Evolutionary conservation across 2,888 invertebrate species (phyloP).

Genomic region (Bursaphelenchus okinawaensis): DNA sequence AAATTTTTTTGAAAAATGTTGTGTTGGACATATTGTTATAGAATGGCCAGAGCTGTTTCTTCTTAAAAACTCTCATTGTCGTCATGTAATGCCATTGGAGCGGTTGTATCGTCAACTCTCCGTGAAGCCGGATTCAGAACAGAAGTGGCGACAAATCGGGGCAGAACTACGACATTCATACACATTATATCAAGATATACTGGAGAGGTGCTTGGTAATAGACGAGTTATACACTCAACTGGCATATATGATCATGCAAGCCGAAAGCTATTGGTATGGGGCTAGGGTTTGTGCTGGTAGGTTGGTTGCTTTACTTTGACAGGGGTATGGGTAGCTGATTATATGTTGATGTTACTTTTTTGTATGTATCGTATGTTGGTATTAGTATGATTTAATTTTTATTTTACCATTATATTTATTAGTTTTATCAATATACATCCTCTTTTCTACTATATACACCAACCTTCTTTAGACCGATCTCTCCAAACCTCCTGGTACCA

Average conservation of each 20-base stretch:
- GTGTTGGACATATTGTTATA: no score
- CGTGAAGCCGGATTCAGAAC: neutral
- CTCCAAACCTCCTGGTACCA: slow-evolving; percentile 23
- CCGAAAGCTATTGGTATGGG: slow-evolving; percentile 34
- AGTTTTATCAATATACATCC: no score
- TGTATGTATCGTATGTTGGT: neutral
- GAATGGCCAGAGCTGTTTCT: slow-evolving; percentile 37
- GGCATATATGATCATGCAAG: slow-evolving; percentile 30
- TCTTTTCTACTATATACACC: no score
- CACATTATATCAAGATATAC: slow-evolving; percentile 14
- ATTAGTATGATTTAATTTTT: neutral
- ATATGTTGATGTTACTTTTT: no score
- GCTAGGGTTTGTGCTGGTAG: slow-evolving; percentile 26
- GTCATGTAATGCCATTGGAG: slow-evolving; percentile 22
- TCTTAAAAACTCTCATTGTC: slow-evolving; percentile 32
- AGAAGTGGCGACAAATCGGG: neutral
- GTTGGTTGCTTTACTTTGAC: no score
- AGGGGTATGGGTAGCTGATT: no score
- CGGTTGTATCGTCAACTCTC: neutral
- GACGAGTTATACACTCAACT: slow-evolving; percentile 31
- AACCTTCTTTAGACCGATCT: slow-evolving; percentile 18
- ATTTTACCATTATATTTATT: neutral
- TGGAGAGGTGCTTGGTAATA: slow-evolving; percentile 19
- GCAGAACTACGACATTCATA: slow-evolving; percentile 8
- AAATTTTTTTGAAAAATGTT: no score